Conservation (phyloP, 2,113 vertebrate species). For the Semnopithecus entellus region DNA sequence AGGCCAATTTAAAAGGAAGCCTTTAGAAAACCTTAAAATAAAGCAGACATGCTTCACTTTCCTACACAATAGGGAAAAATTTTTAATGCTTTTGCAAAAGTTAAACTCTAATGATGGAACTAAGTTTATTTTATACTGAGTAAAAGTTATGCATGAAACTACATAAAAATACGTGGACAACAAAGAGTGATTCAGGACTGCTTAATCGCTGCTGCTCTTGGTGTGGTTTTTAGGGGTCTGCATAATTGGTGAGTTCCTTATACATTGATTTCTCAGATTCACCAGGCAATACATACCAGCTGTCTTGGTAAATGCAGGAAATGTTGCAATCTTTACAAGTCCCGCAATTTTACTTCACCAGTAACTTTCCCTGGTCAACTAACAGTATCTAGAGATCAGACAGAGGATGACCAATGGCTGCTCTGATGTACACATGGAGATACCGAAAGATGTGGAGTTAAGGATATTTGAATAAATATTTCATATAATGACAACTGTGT, state of each 20-base stretch:
- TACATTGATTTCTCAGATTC: not conserved
- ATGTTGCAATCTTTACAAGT: not conserved
- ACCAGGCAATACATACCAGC: too few relatives aligned
- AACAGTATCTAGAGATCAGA: not conserved
- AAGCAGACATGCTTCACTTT: not conserved
- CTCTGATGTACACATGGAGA: accelerated
- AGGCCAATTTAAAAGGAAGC: not conserved
- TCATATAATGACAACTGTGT: too few relatives aligned
- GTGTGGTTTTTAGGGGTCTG: accelerated
- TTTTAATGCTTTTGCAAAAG: not conserved
- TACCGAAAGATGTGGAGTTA: not conserved
- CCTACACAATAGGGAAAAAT: not conserved
- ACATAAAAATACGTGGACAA: accelerated
- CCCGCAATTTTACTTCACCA: accelerated
- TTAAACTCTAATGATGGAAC: not conserved
- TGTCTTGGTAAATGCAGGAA: not conserved
- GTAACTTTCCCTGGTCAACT: accelerated
- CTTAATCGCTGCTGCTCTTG: too few relatives aligned
- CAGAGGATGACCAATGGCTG: too few relatives aligned
- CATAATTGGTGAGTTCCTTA: accelerated
- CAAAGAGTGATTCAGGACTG: accelerated
- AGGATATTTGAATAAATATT: not conserved
- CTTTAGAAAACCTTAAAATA: not conserved
- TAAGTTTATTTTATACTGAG: not conserved
- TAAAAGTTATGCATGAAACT: not conserved